Conservation (phyloP, 2,113 vertebrate species). For the Apus apus region DNA sequence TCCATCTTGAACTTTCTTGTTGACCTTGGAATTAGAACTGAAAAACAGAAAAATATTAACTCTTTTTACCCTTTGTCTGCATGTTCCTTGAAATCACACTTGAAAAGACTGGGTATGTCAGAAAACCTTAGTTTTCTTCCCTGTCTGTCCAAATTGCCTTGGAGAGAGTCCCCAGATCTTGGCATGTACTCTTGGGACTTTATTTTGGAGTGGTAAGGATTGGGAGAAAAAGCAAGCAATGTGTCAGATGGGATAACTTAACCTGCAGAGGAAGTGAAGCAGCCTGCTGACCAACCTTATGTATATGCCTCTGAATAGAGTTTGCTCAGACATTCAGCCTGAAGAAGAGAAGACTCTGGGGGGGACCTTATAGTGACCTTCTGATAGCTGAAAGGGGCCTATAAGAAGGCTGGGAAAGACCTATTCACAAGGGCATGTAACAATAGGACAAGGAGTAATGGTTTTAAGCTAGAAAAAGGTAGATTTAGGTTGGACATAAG, state of each 20-base stretch:
- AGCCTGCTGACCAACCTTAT: neutral
- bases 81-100: neutral
- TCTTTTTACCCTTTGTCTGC: neutral
- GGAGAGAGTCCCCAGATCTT: neutral
- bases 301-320: neutral
- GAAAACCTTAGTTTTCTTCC: neutral
- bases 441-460: too few relatives aligned
- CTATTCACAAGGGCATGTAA: too few relatives aligned
- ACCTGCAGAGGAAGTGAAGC: neutral
- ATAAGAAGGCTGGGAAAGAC: too few relatives aligned
- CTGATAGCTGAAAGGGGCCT: too few relatives aligned
- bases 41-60: neutral
- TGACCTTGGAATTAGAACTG: neutral
- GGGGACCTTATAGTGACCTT: too few relatives aligned
- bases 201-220: neutral
- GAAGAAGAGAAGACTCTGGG: too few relatives aligned
- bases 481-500: too few relatives aligned
- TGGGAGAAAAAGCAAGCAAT: neutral
- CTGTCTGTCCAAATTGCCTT: neutral
- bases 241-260: neutral
- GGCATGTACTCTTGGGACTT: neutral
- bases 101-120: neutral
- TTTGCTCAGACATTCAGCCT: neutral
- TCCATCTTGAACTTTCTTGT: neutral
- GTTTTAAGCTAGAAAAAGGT: too few relatives aligned